Conservation (phyloP, 2,797 vertebrate genomes). For the Crax fasciolata region DNA sequence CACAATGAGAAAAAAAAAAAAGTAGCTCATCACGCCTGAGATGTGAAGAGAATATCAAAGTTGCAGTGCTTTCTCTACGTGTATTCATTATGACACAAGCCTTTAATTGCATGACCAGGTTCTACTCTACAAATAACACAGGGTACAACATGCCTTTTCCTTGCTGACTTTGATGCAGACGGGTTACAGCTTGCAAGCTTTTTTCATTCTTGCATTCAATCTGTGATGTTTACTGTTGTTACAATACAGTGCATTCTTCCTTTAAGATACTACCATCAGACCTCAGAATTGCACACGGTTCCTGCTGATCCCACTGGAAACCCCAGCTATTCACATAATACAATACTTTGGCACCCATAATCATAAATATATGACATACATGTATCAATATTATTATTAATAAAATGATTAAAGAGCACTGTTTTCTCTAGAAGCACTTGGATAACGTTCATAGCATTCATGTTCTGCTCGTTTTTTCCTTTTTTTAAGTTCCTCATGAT, state of each 20-base stretch:
- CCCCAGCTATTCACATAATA: not conserved
- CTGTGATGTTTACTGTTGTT: not conserved
- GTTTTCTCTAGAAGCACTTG: not conserved
- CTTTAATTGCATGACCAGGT: not conserved
- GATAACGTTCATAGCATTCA: not conserved
- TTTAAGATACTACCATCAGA: not conserved
- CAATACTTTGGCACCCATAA: not conserved
- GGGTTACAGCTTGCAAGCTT: not conserved
- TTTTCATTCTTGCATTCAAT: not conserved
- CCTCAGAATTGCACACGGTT: not conserved
- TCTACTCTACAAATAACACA: not conserved
- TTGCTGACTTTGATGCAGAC: not conserved
- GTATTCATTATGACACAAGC: not conserved
- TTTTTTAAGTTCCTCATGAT: not conserved
- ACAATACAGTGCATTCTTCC: not conserved
- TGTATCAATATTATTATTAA: not conserved
- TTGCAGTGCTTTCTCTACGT: not conserved
- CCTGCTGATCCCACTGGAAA: not conserved
- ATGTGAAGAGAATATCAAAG: not conserved
- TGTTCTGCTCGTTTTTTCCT: not conserved
- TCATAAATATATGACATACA: no score
- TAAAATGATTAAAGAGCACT: not conserved
- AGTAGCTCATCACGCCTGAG: not conserved
- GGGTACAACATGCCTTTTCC: slow-evolving; percentile 9
- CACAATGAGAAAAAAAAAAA: not conserved